Evolutionary conservation across 1,140 invertebrate genomes (phyloP), one percentile per base, ranked within the genome.

Genomic region (Drosophila parvula): DNA sequence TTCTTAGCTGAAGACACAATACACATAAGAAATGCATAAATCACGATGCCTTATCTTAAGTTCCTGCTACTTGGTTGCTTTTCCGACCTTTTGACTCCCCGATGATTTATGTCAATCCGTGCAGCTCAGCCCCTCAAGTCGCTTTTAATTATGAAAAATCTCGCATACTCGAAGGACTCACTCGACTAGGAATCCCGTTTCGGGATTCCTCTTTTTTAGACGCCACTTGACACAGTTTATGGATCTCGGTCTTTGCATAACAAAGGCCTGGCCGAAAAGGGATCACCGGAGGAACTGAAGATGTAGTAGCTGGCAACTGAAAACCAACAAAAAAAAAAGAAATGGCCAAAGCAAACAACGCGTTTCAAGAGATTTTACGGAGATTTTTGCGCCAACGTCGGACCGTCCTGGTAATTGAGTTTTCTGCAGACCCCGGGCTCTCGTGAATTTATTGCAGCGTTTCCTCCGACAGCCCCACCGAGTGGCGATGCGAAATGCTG

Each of bases 71-170:
- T 16, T 27, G 47, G 62, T 80, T 55, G 53, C 51, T 58, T 27
- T 43, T 56, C 36, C 16, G 36, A 7, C 50, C 5, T 10, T 5
- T 12, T 18, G 14, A 27, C 47, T 47, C 16, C 11, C 43, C 11
- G 36, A 12, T 83, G 80, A 83, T 83, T 83, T 83, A 83, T 83
- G 80, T 50, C 80, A 83, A 83, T 75, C 61, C 70, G 48, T n/a
- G n/a, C 18, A 2, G 51, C 34, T 27, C 75, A 75, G 59, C n/a
- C 75, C 45, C 76, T 76, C 61, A 57, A 83, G 79, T 63, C 56
- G 65, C 65, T 76, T 79, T 79, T 83, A 83, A 83, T 83, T 83
- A 83, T 79, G 81, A 83, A 77, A 60, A 64, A 79, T 81, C 56
- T 18, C 62, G 56, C 16, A 12, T 14, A 28, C 43, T 53, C 36